Evolutionary conservation across 2,797 vertebrate species (phyloP), one percentile per base, ranked within the genome.

Genomic region (Tarsius wallacei): DNA sequence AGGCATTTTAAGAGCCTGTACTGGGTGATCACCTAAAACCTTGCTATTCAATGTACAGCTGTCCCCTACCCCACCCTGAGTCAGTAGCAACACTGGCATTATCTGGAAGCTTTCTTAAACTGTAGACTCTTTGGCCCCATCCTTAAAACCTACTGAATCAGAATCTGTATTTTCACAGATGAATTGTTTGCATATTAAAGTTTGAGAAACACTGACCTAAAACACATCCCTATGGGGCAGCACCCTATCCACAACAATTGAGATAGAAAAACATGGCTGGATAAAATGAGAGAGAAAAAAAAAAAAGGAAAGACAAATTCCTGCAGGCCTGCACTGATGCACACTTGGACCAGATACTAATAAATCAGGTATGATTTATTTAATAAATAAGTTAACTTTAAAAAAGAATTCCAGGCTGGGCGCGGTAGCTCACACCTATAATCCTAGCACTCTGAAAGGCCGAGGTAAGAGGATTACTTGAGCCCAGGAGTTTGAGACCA

Each of bases 151-250:
- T 71, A 82, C 61, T 90, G 57, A 64, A 88, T 80, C 70, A 83
- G 36, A 93, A 96, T 90, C 16, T 63, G 8, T 42, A 87, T 74
- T 93, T 96, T 92, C 93, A 78, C 42, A 89, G 22, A 84, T 84
- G 21, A 94, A 93, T 70, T 64, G 21, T 4, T 90, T 64, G 53
- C 47, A 84, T 31, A 59, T 51, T 93, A 55, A 96, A n/a, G 51
- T 93, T 47, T 66, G 21, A 97, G 77, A 95, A 88, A 85, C 17
- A 66, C 4, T 91, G 4, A 95, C 76, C 80, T 92, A 82, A 96
- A 70, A 91, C n/a, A 74, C 7, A 83, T 47, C 31, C 49, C 24
- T 31, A 64, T 5, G 68, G 31, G 31, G 31, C 12, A 76, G 83
- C 51, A 93, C 47, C 19, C 26, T 77, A 93, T 59, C 33, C 90